phyloP scores from a whole-genome alignment of 2,113 vertebrate species.

The Nematolebias whitei region DNA sequence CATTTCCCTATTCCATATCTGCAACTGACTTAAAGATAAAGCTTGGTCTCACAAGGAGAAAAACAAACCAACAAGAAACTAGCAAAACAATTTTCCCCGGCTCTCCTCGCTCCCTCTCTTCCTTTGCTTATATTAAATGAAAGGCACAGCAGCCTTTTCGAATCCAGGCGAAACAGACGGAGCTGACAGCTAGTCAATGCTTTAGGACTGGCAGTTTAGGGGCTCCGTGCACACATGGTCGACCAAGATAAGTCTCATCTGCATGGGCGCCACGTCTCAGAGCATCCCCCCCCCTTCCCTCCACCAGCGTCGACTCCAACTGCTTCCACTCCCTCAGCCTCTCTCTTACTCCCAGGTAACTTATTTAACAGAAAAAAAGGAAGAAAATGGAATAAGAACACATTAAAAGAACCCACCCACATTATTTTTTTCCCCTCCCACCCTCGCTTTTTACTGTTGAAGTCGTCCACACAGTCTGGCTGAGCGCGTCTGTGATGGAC shows the following conservation, averaged over 20 bases:
- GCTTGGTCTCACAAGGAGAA: slow-evolving; percentile 63
- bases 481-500: slow-evolving; percentile 68
- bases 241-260: slow-evolving; percentile 84
- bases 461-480: slow-evolving; percentile 40
- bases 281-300: slow-evolving; percentile 62
- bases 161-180: slow-evolving; percentile 68
- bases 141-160: slow-evolving; percentile 74
- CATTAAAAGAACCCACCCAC: slow-evolving; percentile 60
- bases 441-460: slow-evolving; percentile 45
- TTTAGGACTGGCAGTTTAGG: slow-evolving; percentile 79
- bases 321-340: slow-evolving; percentile 29
- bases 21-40: slow-evolving; percentile 61
- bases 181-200: slow-evolving; percentile 82
- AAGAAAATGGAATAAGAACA: slow-evolving; percentile 63
- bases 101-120: slow-evolving; percentile 33
- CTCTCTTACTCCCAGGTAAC: slow-evolving; percentile 76
- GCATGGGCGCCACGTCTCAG: slow-evolving; percentile 76
- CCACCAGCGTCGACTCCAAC: slow-evolving; percentile 46
- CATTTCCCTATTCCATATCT: slow-evolving; percentile 55
- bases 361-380: slow-evolving; percentile 67
- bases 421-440: slow-evolving; percentile 10
- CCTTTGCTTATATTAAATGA: slow-evolving; percentile 74
- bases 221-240: slow-evolving; percentile 79
- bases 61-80: slow-evolving; percentile 69
- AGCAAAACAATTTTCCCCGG: slow-evolving; percentile 52